Evolutionary conservation across 2,113 vertebrate species (phyloP).

Genomic region (Cricetomys ansorgei): DNA sequence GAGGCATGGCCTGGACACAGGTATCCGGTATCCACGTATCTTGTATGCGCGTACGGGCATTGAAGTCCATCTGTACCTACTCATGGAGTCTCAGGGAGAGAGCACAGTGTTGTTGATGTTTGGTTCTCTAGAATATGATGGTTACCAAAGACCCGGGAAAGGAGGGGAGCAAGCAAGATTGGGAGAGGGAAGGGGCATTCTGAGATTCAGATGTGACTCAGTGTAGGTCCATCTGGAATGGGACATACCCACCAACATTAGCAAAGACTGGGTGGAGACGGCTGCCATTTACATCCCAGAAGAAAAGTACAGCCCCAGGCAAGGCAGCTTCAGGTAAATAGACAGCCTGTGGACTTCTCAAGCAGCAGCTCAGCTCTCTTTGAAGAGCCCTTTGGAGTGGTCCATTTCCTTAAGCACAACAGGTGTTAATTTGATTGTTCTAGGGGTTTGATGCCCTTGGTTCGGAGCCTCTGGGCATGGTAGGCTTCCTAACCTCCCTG

Average conservation of each 20-base stretch:
- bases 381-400: neutral
- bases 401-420: accelerated
- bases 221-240: neutral
- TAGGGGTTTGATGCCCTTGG: neutral
- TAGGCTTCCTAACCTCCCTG: neutral
- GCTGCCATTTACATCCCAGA: no score
- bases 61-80: neutral
- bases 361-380: neutral
- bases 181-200: neutral
- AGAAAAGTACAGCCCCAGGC: neutral
- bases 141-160: neutral
- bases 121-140: neutral
- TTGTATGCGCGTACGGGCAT: accelerated
- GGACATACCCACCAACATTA: neutral
- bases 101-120: neutral
- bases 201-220: neutral
- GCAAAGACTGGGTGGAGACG: neutral
- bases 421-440: neutral
- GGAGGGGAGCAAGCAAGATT: neutral
- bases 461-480: neutral
- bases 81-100: neutral
- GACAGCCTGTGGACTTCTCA: neutral
- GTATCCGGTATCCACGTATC: no score
- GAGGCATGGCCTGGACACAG: neutral
- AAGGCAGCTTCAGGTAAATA: neutral